Evolutionary conservation across 2,888 invertebrate species (phyloP).

Genomic region (Apamea sordens): DNA sequence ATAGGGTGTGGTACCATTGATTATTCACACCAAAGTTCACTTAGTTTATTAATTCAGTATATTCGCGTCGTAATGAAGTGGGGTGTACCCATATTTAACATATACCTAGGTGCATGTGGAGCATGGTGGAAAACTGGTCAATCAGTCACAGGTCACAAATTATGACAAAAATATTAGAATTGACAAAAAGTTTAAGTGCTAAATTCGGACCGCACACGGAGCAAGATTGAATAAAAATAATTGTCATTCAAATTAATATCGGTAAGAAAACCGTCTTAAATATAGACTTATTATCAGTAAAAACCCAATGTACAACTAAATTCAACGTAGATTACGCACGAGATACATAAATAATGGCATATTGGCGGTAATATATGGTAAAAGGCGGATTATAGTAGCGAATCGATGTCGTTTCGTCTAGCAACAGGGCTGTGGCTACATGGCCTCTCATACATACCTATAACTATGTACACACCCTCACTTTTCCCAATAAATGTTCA

Average conservation of each 20-base stretch:
- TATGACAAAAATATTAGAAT: slow-evolving; percentile 22
- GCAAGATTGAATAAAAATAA: slow-evolving; percentile 47
- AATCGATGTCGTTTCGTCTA: slow-evolving; percentile 84
- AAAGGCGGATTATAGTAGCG: slow-evolving; percentile 69
- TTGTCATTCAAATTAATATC: slow-evolving; percentile 36
- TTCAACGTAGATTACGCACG: slow-evolving; percentile 44
- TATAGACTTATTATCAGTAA: slow-evolving; percentile 17
- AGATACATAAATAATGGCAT: slow-evolving; percentile 35
- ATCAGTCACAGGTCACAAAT: slow-evolving; percentile 10
- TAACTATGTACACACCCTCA: slow-evolving; percentile 66
- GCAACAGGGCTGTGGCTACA: slow-evolving; percentile 86
- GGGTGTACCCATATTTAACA: slow-evolving; percentile 11
- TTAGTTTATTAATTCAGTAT: slow-evolving; percentile 35
- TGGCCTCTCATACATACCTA: slow-evolving; percentile 70
- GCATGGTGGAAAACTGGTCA: slow-evolving; percentile 4
- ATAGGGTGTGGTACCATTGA: slow-evolving; percentile 65
- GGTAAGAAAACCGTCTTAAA: slow-evolving; percentile 37
- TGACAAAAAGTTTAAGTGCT: neutral
- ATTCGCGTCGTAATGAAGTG: slow-evolving; percentile 18
- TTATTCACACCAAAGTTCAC: slow-evolving; percentile 47
- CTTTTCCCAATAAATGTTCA: slow-evolving; percentile 69
- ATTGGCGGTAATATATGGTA: slow-evolving; percentile 54
- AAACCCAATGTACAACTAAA: slow-evolving; percentile 45
- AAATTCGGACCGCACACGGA: slow-evolving; percentile 18
- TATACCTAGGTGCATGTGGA: neutral